Base-by-base conservation (phyloP, 1,140 invertebrate genomes). In the Penaeus chinensis region DNA sequence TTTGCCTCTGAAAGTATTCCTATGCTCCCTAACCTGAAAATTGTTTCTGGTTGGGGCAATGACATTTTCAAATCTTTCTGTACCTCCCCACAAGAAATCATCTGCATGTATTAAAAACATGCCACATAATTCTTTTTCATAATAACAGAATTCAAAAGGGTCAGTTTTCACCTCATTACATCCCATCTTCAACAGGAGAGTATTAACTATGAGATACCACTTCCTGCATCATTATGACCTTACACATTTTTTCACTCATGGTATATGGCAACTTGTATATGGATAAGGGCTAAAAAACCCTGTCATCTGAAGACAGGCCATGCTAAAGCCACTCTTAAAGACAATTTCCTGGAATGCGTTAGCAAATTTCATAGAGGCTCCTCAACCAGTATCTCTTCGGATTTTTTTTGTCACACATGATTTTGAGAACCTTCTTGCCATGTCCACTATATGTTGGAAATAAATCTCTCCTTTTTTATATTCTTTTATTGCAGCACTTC, bases 391-490 rank as follows among this genome's bases (percentile, higher is more conserved):
- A 78, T 42, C 2, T 47, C 76, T 42, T 20, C 8, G 20, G 32
- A 22, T 37, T 54, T 0, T 78, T 78, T 66, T 8, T 66, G 54
- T 42, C 19, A 78, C 27, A 54, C 76, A 78, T 5, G 76, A 78
- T n/a, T 78, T 78, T 19, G 76, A 78, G 22, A 42, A 54, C 22
- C 76, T 42, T 78, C 42, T 42, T 78, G 76, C 32, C 27, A 42
- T 54, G 10, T 78, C 76, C 22, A 78, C 42, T 22, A 78, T 54
- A 78, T 78, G 22, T 22, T 54, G 20, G 32, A 54, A 78, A 54
- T 78, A 78, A 3, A 54, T 37, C 16, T 78, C 47, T 32, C 76
- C 32, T 78, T 78, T 78, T 1, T 78, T 78, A n/a, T 42, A 78
- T 20, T 2, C 76, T 27, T 78, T 32, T 42, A 42, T 18, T 78